Conservation (phyloP, 92 coral and sea anemone genomes). For the Bergia puertoricense region DNA sequence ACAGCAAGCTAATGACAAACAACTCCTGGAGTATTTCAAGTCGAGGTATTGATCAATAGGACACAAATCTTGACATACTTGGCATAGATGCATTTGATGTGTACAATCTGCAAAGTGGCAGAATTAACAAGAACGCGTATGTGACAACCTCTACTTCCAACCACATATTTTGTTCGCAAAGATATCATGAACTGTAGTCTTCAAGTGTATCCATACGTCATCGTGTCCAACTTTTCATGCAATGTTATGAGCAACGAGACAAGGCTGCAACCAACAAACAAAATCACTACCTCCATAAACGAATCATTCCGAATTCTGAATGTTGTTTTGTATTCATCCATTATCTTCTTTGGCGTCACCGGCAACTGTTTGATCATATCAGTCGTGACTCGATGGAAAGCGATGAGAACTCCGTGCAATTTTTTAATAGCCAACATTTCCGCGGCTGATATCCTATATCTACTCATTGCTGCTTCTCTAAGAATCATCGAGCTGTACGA, state of each 20-base stretch:
- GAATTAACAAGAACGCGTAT: background rate
- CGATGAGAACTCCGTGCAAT: slow-evolving; percentile 68
- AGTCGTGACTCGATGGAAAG: slow-evolving; percentile 55
- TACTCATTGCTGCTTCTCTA: slow-evolving; percentile 56
- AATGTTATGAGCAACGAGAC: slow-evolving; percentile 18
- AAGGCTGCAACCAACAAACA: background rate
- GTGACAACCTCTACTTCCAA: background rate
- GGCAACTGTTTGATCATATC: slow-evolving; percentile 59
- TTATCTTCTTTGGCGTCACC: slow-evolving; percentile 55
- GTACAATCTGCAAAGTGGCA: background rate
- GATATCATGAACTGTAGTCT: slow-evolving; percentile 4
- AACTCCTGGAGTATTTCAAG: background rate
- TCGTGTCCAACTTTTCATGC: background rate
- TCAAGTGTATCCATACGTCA: background rate
- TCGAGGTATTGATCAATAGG: background rate
- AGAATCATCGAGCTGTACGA: slow-evolving; percentile 52
- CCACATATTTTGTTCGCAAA: background rate
- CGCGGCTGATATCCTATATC: slow-evolving; percentile 52
- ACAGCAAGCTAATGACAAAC: background rate
- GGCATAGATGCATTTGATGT: background rate
- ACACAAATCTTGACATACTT: background rate
- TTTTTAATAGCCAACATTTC: slow-evolving; percentile 58
- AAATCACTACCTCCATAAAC: background rate
- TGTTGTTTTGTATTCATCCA: slow-evolving; percentile 25
- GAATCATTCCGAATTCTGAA: slow-evolving; percentile 1